Evolutionary conservation across 2,113 vertebrate genomes (phyloP).

Genomic region (Muscicapa adusta): DNA sequence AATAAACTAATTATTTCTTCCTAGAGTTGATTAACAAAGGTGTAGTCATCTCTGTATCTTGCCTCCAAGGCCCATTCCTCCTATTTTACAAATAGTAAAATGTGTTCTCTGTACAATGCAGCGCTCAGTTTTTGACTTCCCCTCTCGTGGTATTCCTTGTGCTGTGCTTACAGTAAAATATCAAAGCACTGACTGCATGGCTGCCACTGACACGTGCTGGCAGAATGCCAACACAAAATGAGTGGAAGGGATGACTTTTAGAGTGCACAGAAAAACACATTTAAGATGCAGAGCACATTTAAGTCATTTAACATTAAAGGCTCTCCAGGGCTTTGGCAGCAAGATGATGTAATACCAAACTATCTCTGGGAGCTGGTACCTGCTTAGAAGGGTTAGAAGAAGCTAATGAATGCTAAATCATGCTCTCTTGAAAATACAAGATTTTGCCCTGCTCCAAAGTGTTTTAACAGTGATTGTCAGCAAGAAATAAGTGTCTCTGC

Average conservation of each 20-base stretch:
- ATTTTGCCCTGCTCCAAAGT: background rate
- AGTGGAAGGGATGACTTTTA: background rate
- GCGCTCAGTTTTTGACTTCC: background rate
- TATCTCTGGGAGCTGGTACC: background rate
- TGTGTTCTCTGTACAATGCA: background rate
- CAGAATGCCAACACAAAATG: background rate
- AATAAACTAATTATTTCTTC: background rate
- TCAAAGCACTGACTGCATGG: background rate
- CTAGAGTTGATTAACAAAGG: background rate
- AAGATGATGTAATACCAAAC: background rate
- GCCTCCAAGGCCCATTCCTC: background rate
- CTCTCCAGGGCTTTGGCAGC: background rate
- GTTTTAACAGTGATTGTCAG: background rate
- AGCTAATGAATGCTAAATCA: background rate
- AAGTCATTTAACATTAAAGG: background rate
- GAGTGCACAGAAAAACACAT: background rate
- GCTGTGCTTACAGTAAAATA: background rate
- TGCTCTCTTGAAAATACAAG: background rate
- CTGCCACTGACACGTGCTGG: fast-evolving
- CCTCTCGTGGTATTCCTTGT: background rate
- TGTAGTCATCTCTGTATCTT: background rate
- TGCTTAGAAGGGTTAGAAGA: slow-evolving; percentile 13
- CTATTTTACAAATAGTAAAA: background rate
- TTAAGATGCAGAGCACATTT: background rate
- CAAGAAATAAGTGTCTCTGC: background rate